Percentiles rank a stretch among this genome's conserved stretches.
phyloP scores from a whole-genome alignment of 64 coral and sea anemone species.

The Cladopsammia gracilis region DNA sequence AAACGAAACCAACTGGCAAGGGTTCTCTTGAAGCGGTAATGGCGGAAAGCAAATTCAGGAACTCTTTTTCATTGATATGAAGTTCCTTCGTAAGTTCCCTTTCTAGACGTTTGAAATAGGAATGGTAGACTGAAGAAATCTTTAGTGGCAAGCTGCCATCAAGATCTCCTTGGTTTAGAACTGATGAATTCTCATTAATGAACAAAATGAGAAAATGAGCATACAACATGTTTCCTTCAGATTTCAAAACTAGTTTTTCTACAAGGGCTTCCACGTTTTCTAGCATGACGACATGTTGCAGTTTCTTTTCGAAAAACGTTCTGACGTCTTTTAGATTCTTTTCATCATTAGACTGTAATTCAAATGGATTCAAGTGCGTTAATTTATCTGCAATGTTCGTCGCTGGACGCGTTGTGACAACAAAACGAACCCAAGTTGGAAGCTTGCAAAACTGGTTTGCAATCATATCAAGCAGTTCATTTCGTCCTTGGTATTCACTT shows the following conservation, averaged over 20 bases:
- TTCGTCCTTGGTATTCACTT: slow-evolving; percentile 13
- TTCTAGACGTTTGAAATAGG: slow-evolving; percentile 30
- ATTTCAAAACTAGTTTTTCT: not conserved
- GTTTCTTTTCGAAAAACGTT: not conserved
- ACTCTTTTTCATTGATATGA: not conserved
- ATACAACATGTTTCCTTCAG: not conserved
- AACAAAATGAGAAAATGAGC: not conserved
- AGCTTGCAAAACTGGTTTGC: slow-evolving; percentile 27
- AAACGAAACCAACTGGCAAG: slow-evolving; percentile 19
- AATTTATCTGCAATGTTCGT: not conserved
- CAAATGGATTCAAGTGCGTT: not conserved
- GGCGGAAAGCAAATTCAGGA: slow-evolving; percentile 26
- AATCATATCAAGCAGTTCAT: slow-evolving; percentile 24
- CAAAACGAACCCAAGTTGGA: slow-evolving; percentile 30
- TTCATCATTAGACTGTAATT: not conserved
- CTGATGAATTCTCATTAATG: not conserved
- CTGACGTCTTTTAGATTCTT: slow-evolving; percentile 2
- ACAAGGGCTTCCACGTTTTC: not conserved
- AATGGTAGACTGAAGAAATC: slow-evolving; percentile 41
- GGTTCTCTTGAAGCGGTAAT: slow-evolving; percentile 24
- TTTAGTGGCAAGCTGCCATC: not conserved
- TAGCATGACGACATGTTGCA: not conserved
- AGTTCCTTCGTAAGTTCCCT: not conserved
- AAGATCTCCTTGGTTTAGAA: not conserved
- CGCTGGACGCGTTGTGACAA: slow-evolving; percentile 53